Evolutionary conservation across 2,113 vertebrate genomes (phyloP).

Genomic region (Entomyzon cyanotis): DNA sequence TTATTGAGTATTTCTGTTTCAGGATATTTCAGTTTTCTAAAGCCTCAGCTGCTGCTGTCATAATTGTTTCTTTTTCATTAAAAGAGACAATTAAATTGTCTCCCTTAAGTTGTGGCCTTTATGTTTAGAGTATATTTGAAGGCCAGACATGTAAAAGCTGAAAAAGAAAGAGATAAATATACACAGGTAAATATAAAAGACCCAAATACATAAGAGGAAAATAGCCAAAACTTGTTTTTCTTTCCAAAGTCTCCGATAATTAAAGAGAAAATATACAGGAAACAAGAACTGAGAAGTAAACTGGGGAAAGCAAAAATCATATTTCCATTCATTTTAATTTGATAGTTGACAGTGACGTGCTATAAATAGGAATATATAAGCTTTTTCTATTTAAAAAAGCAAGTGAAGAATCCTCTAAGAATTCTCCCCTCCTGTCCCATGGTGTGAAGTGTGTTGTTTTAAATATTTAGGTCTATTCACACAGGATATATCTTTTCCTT

Average conservation of each 20-base stretch:
- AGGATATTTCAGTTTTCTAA: not conserved
- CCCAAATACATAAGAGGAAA: not conserved
- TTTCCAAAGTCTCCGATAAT: not conserved
- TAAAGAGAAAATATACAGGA: not conserved
- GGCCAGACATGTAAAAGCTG: not conserved
- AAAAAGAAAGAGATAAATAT: not conserved
- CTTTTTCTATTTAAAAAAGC: not conserved
- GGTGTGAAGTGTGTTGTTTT: not conserved
- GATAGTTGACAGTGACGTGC: not conserved
- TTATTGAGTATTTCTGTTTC: not conserved
- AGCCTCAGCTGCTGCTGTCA: accelerated
- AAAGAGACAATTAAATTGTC: not conserved
- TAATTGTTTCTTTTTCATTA: not conserved
- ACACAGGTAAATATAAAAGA: not conserved
- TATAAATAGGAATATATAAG: not conserved
- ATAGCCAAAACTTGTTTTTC: not conserved
- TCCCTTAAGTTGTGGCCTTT: not conserved
- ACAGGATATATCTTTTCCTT: not conserved
- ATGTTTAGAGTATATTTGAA: not conserved
- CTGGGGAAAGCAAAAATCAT: not conserved
- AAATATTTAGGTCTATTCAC: not conserved
- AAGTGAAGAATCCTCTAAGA: not conserved
- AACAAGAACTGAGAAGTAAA: not conserved
- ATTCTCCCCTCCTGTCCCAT: not conserved
- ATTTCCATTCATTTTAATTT: not conserved